Percentiles rank a stretch among this genome's conserved stretches.
phyloP scores from a whole-genome alignment of 2,113 vertebrate species.

The Corydoras sp. region DNA sequence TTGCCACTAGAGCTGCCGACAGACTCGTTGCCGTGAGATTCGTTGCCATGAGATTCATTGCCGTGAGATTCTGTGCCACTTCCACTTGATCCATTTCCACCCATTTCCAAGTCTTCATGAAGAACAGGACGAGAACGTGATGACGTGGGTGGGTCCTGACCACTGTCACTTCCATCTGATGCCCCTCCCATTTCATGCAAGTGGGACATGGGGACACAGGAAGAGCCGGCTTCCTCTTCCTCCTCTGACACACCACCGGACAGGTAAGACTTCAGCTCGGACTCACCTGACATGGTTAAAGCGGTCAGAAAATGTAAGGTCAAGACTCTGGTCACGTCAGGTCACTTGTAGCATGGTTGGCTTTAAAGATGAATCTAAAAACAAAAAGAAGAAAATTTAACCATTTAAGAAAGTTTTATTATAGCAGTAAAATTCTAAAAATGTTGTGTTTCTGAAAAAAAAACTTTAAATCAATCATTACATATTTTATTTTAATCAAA shows the following conservation, averaged over 20 bases:
- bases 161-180: constrained; percentile 69
- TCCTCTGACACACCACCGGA: constrained; percentile 46
- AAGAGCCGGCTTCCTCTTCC: constrained; percentile 43
- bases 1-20: constrained; percentile 65
- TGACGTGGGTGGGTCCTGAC: constrained; percentile 49
- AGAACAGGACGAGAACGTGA: constrained; percentile 44
- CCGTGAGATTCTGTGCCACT: constrained; percentile 77
- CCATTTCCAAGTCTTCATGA: constrained; percentile 84
- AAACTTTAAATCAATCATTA: no score
- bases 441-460: no score
- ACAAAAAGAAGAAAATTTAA: no score
- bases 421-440: no score
- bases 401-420: no score
- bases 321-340: not conserved
- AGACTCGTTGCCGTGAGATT: constrained; percentile 73
- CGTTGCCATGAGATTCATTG: constrained; percentile 70
- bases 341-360: not conserved
- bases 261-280: constrained; percentile 51
- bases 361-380: no score
- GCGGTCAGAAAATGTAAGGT: not conserved
- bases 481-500: no score
- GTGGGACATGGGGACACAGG: constrained; percentile 45
- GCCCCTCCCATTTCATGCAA: constrained; percentile 64
- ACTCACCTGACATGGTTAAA: constrained; percentile 57
- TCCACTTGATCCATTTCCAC: constrained; percentile 72